Evolutionary conservation across 1,140 invertebrate genomes (phyloP), one percentile per base, ranked within the genome.

Genomic region (Penaeus indicus): DNA sequence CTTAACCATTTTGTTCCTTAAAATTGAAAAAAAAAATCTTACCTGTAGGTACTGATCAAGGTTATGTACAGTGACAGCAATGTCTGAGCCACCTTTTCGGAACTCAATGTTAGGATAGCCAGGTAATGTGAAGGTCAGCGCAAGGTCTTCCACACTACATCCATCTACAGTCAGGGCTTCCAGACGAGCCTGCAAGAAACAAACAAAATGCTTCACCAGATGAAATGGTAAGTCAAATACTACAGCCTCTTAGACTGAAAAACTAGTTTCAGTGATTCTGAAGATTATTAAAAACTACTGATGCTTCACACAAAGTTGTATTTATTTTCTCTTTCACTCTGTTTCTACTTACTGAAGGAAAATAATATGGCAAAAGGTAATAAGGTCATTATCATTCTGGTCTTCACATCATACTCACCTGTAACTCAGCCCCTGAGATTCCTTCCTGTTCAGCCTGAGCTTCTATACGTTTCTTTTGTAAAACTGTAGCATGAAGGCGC

Each of bases 61-160:
- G 94, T 99, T 99, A 92, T 99, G 96, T 91, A 98, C 96, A 27
- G 96, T 97, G 67, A 99, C 97, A 72, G 95, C 93, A 85, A 96
- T 95, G 93, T 99, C 97, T 91, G 96, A 96, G 63, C 99, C 98
- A 88, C 97, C 97, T 92, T 98, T 98, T 90, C 97, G 95, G 90
- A 99, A 93, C 93, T 99, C 98, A 90, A 99, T 96, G 92, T 96
- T 96, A 19, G 96, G 94, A 93, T 98, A 96, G 5, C 98, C 98
- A 54, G 99, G 99, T 89, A 99, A 93, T 78, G 98, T 97, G 92
- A 99, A 99, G 93, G 99, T 97, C 77, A 99, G 94, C 16, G 97
- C 97, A 32, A 99, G 94, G 93, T 99, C 98, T 91, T 96, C 95
- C 90, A 99, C 96, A n/a, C 95, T 94, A 92, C 97, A 99, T 16